Conservation (phyloP, 2,888 invertebrate genomes). For the Bombylius discolor region DNA sequence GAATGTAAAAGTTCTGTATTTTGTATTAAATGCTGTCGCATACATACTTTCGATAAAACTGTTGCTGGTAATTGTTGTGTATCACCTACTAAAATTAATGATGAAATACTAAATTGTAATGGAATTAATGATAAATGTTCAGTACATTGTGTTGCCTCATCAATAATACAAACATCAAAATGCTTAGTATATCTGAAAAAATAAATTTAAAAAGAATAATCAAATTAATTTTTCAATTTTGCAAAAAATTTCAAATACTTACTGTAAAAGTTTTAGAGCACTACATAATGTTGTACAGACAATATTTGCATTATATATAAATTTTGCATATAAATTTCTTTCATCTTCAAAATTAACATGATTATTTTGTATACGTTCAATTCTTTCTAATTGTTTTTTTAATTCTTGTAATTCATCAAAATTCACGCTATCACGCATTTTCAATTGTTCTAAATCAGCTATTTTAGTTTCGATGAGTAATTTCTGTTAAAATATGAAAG, state of each 20-base stretch:
- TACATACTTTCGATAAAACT: constrained; percentile 53
- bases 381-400: neutral
- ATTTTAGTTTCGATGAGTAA: constrained; percentile 4
- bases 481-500: neutral
- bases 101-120: constrained; percentile 57
- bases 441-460: neutral
- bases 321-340: constrained; percentile 22
- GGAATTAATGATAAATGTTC: constrained; percentile 76
- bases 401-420: constrained; percentile 6
- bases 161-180: constrained; percentile 60
- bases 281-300: constrained; percentile 59
- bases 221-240: constrained; percentile 3
- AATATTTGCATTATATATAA: constrained; percentile 49
- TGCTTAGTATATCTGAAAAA: constrained; percentile 17
- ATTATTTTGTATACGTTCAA: constrained; percentile 17
- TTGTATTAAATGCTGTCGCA: too few relatives aligned
- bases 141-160: constrained; percentile 77
- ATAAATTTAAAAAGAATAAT: neutral
- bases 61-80: constrained; percentile 74
- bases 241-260: constrained; percentile 9
- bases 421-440: neutral
- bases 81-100: constrained; percentile 74
- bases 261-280: constrained; percentile 32
- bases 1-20: neutral
- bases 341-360: constrained; percentile 21